Base-by-base conservation (phyloP, 1,140 invertebrate species). In the Pseudomyrmex flavicornis region DNA sequence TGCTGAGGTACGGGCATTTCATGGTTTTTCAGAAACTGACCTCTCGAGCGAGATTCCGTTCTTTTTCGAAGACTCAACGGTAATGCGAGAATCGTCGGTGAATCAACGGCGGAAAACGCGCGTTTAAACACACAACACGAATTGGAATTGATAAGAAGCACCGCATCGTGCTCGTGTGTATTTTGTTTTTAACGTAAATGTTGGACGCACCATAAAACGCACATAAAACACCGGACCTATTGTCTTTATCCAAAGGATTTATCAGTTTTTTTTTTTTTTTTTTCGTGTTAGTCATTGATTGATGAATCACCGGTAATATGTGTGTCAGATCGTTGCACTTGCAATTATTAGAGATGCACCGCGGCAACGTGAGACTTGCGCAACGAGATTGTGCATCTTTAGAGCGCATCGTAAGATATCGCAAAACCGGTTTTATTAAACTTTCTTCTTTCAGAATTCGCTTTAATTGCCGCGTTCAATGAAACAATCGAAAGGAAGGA, bases 291-390 rank as follows among this genome's bases (percentile, higher is more conserved):
- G 22, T 82, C 85, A 87, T 69, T 35, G 63, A 48, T 86, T 35
- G 63, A 48, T 86, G 84, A 86, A 65, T 86, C 85, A 83, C 8
- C 22, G 15, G 17, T 77, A 46, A 62, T 85, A 70, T 59, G 48
- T 83, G 72, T 83, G 72, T 69, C 80, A 87, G 85, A 88, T 87
- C 82, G 82, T 88, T 88, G 86, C 85, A 88, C 86, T 84, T 73
- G 75, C 22, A 77, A 52, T 54, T 77, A 77, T 54, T 77, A 77
- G 5, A 48, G n/a, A 12, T 76, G 22, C 61, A 52, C 56, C 26
- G 59, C 48, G 26, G 35, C 35, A 56, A 56, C 61, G 61, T 15
- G 46, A 74, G 61, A 20, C 58, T 75, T 56, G 15, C 44, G 73
- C 15, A 75, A 75, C 59, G 15, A 63, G 20, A 17, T 75, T 63